Conservation (phyloP, 1,140 invertebrate genomes). For the Heliconius eleuchia region DNA sequence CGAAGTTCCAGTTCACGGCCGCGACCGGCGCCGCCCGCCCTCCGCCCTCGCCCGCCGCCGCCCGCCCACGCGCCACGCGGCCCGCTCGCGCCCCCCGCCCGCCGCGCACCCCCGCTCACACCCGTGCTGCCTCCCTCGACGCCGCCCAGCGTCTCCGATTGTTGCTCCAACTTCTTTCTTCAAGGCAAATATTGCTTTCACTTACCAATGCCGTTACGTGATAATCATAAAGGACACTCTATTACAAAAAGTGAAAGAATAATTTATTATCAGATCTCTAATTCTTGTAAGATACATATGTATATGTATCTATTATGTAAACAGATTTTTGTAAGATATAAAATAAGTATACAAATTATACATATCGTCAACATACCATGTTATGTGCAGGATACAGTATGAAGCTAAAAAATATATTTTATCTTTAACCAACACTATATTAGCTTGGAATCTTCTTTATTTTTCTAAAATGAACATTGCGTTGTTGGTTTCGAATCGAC, state of each 20-base stretch:
- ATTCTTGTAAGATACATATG: not conserved
- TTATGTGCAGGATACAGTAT: no score
- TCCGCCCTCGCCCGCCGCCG: constrained; percentile 40
- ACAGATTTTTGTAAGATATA: no score
- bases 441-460: not conserved
- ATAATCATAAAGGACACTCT: not conserved
- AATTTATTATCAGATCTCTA: not conserved
- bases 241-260: not conserved
- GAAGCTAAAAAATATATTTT: no score
- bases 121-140: constrained; percentile 17
- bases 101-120: constrained; percentile 33
- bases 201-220: constrained; percentile 8
- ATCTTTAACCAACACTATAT: no score
- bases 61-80: constrained; percentile 45
- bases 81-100: constrained; percentile 22
- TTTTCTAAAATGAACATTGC: not conserved
- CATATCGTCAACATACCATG: no score
- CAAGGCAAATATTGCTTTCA: constrained; percentile 28
- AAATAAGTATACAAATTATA: no score
- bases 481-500: not conserved
- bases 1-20: constrained; percentile 78
- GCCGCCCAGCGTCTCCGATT: constrained; percentile 27
- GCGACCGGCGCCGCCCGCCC: constrained; percentile 53
- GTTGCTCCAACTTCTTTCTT: constrained; percentile 40
- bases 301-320: not conserved